Evolutionary conservation across 2,113 vertebrate species (phyloP).

Genomic region (Pterocles gutturalis): DNA sequence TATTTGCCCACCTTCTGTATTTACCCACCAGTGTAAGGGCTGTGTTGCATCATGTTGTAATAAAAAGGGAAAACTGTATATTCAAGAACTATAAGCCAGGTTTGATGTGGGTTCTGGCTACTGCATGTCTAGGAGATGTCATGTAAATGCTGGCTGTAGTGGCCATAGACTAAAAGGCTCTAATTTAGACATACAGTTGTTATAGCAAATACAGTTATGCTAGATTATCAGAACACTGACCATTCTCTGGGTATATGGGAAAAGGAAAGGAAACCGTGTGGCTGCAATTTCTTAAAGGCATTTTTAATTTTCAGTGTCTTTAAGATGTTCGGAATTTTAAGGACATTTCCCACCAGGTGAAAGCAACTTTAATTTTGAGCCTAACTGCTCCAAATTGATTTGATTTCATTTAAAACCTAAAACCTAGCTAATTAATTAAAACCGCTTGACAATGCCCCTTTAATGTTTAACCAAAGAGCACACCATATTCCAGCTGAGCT

Average conservation of each 20-base stretch:
- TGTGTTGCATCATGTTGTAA: not conserved
- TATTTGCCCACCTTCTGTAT: not conserved
- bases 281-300: not conserved
- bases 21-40: not conserved
- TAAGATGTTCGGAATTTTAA: conserved; percentile 4
- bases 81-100: not conserved
- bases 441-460: conserved; percentile 10
- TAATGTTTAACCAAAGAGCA: conserved; percentile 54
- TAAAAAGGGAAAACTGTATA: not conserved
- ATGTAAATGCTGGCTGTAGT: not conserved
- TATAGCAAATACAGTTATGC: not conserved
- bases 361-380: conserved; percentile 36
- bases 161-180: not conserved
- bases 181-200: not conserved
- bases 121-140: not conserved
- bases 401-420: conserved; percentile 46
- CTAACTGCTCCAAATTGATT: conserved; percentile 28
- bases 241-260: not conserved
- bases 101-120: not conserved
- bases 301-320: not conserved
- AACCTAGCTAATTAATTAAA: conserved; percentile 58
- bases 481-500: conserved; percentile 35
- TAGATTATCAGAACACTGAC: not conserved
- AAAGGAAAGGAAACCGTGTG: not conserved
- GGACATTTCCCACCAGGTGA: conserved; percentile 18